These are phyloP conservation scores for Tamandua tetradactyla DNA, from an alignment of 2,797 vertebrate genomes.

Conservation along the genomic window DNA sequence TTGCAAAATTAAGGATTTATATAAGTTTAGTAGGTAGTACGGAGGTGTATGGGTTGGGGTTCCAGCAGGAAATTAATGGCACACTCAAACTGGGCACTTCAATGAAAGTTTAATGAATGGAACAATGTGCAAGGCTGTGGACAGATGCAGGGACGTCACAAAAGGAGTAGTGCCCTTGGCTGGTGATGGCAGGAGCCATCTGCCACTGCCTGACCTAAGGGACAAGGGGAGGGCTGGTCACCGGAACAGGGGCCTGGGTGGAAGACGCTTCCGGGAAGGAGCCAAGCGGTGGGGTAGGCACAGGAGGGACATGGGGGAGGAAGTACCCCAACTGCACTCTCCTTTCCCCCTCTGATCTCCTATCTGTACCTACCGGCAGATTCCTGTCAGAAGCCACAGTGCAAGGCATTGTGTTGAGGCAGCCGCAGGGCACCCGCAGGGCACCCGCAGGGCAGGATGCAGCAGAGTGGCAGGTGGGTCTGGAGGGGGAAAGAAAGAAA, in stretches of 20 bases:
- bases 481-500: not conserved
- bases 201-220: not conserved
- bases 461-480: not conserved
- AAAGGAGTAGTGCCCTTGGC: no score
- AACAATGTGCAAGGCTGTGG: no score
- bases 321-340: no score
- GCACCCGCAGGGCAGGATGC: not conserved
- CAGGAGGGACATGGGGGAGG: not conserved
- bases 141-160: no score
- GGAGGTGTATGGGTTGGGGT: no score
- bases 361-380: not conserved
- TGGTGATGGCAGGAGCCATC: no score
- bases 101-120: no score
- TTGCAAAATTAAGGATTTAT: no score
- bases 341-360: no score
- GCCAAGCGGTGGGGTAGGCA: not conserved
- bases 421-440: not conserved
- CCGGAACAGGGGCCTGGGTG: not conserved
- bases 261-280: not conserved
- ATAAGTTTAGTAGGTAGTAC: no score
- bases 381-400: not conserved
- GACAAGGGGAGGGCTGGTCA: not conserved
- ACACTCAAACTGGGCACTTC: no score
- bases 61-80: no score
- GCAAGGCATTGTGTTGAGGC: not conserved